Base-by-base conservation (phyloP, 2,888 invertebrate genomes). In the Candidula unifasciata region DNA sequence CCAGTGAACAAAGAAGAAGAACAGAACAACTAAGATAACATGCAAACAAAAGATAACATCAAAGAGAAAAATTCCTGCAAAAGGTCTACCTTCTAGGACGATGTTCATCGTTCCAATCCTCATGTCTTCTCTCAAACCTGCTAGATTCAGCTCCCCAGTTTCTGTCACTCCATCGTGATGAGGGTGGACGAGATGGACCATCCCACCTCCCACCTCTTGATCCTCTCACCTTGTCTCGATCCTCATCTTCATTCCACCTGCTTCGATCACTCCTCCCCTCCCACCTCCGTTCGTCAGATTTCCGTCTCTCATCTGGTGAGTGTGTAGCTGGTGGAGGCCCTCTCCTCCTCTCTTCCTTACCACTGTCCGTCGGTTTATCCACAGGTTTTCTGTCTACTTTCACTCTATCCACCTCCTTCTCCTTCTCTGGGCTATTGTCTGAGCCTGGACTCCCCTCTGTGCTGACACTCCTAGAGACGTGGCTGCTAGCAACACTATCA, bases 201-300 rank as follows among this genome's bases (percentile, higher is more conserved):
- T 76, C 83, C 73, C 78, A 80, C 60, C 71, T 37, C 44, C 79
- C 73, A n/a, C 37, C 33, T 37, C 73, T 80, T 57, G 44, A 13
- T 35, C 76, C 76, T 35, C 76, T 54, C 33, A 5, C 8, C 30
- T 77, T 80, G n/a, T 71, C 84, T 78, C 83, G 76, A 44, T 60
- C 82, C 74, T 80, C 60, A 54, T 86, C 83, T n/a, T 71, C 81
- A 81, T 81, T 77, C 74, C 76, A 69, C 44, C 83, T 78, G 60
- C 69, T 78, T 16, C 57, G 57, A 18, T 83, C 77, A 30, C 83
- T 33, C 27, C 77, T 57, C 3, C 84, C 69, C 44, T 78, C 87
- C 74, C 84, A 64, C 64, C 80, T 81, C 68, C 80, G 66, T 35
- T 85, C 82, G 30, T 77, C 78, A 54, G 74, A 64, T 79, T 44